phyloP scores from a whole-genome alignment of 2,113 vertebrate species.

The Catharus minimus region DNA sequence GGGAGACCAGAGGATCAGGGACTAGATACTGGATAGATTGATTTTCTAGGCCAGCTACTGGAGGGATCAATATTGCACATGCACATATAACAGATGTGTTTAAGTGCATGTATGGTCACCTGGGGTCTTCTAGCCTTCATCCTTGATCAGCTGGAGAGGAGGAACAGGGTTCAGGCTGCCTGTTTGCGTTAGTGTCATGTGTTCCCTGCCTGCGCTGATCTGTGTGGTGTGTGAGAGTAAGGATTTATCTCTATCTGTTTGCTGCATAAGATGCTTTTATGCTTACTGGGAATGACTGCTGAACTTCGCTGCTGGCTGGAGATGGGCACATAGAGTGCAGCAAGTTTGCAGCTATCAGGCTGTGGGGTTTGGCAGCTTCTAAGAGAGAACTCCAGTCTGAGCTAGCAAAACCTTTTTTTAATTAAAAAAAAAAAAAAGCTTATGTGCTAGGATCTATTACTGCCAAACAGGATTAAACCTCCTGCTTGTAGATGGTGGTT shows the following conservation, averaged over 20 bases:
- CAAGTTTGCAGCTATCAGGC: background rate
- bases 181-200: background rate
- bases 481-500: background rate
- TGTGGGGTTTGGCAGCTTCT: background rate
- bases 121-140: background rate
- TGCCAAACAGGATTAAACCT: background rate
- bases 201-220: fast-evolving
- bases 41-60: background rate
- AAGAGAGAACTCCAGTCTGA: background rate
- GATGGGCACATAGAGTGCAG: background rate
- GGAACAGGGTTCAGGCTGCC: background rate
- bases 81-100: fast-evolving
- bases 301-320: background rate
- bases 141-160: background rate
- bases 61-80: background rate
- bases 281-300: background rate
- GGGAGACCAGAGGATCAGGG: background rate
- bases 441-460: background rate
- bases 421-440: background rate
- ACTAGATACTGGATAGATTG: background rate
- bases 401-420: background rate
- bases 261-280: background rate
- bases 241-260: fast-evolving
- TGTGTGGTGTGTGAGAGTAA: background rate
- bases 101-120: background rate